These are phyloP conservation scores for Autographa pulchrina DNA, from an alignment of 2,888 invertebrate species.

Conservation along the genomic window DNA sequence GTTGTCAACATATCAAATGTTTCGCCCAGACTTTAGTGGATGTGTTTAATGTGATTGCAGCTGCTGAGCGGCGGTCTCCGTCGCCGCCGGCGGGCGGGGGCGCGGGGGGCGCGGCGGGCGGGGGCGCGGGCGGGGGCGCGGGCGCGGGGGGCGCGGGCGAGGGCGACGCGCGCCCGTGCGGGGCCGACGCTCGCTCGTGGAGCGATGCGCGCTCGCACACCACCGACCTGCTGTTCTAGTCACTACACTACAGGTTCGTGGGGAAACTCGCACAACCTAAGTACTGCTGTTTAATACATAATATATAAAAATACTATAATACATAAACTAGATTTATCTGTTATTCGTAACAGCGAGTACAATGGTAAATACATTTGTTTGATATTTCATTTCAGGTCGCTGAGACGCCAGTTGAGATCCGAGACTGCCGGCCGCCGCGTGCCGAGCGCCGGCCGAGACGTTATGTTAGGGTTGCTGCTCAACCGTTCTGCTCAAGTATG, in stretches of 20 bases:
- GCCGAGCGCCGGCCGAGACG: background rate
- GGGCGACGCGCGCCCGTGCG: constrained; percentile 74
- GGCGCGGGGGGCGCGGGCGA: constrained; percentile 51
- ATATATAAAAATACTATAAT: no score
- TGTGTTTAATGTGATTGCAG: background rate
- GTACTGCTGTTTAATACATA: no score
- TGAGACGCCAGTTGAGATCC: constrained; percentile 23
- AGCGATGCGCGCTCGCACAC: constrained; percentile 78
- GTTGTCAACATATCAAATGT: no score
- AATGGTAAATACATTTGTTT: background rate
- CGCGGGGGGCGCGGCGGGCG: constrained; percentile 34
- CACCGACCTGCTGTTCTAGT: constrained; percentile 85
- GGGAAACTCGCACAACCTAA: constrained; percentile 49
- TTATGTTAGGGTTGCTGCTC: constrained; percentile 18
- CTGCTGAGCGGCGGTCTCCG: background rate
- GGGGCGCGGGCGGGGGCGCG: constrained; percentile 36
- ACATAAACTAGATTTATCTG: no score
- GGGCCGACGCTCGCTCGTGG: constrained; percentile 79
- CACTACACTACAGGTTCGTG: constrained; percentile 34
- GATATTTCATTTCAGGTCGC: constrained; percentile 31
- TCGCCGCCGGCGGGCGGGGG: constrained; percentile 20
- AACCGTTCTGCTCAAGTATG: constrained; percentile 63
- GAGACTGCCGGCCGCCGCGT: background rate
- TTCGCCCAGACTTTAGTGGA: no score
- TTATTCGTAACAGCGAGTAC: no score